A percentile compares a stretch with the other conserved stretches of the same genome.
Evolutionary conservation across 2,888 invertebrate species (phyloP).

Genomic region (Tetragnatha montana): DNA sequence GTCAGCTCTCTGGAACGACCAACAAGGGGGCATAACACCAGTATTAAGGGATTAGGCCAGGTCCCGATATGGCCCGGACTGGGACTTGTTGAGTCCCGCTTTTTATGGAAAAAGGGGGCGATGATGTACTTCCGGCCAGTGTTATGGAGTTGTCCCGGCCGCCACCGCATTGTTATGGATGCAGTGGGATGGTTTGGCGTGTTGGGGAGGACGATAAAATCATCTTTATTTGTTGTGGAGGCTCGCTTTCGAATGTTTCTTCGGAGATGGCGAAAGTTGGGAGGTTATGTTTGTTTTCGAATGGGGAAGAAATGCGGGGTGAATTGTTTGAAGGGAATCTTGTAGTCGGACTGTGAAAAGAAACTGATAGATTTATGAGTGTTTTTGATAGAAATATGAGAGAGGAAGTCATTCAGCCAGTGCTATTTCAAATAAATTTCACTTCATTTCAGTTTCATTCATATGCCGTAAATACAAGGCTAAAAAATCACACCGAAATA

Average conservation of each 20-base stretch:
- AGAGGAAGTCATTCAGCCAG: too few species aligned
- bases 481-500: too few species aligned
- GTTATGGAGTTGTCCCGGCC: constrained; percentile 9
- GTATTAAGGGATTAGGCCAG: constrained; percentile 64
- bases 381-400: too few species aligned
- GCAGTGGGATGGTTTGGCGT: background rate
- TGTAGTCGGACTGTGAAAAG: too few species aligned
- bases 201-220: background rate
- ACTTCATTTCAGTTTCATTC: too few species aligned
- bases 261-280: too few species aligned
- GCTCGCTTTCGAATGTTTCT: background rate
- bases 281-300: too few species aligned
- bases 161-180: background rate
- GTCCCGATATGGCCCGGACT: constrained; percentile 32
- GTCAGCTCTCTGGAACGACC: constrained; percentile 55
- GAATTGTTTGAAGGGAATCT: too few species aligned
- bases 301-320: too few species aligned
- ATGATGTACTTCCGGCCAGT: constrained; percentile 30
- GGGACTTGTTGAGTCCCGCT: constrained; percentile 65
- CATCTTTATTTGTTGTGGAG: background rate
- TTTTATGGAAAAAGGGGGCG: constrained; percentile 60
- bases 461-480: too few species aligned
- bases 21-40: constrained; percentile 62
- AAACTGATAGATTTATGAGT: too few species aligned
- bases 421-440: too few species aligned